Evolutionary conservation across 1,140 invertebrate genomes (phyloP).

Genomic region (Brachionus rotundiformis): DNA sequence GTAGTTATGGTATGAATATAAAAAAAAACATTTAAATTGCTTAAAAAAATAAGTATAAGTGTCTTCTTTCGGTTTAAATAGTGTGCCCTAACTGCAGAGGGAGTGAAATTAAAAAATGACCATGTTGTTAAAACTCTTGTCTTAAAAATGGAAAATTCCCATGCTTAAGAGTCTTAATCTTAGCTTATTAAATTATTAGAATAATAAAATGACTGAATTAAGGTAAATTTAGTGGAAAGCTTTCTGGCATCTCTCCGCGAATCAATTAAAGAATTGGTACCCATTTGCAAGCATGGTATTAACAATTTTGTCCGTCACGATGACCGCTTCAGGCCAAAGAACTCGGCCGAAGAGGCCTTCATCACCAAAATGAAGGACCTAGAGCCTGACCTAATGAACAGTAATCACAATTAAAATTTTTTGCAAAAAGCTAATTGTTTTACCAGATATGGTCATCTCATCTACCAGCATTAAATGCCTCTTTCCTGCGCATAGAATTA

Average conservation of each 20-base stretch:
- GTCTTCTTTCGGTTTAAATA: too few relatives aligned
- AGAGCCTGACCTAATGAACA: neutral
- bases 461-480: neutral
- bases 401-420: neutral
- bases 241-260: neutral
- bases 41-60: too few relatives aligned
- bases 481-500: neutral
- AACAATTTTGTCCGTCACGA: neutral
- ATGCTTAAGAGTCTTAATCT: neutral
- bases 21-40: too few relatives aligned
- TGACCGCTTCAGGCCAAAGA: neutral
- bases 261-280: neutral
- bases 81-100: too few relatives aligned
- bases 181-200: too few relatives aligned
- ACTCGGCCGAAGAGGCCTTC: neutral
- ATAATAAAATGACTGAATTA: too few relatives aligned
- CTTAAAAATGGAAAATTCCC: too few relatives aligned
- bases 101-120: neutral
- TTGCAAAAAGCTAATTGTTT: neutral
- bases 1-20: too few relatives aligned
- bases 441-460: conserved; percentile 16
- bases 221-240: neutral
- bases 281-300: neutral
- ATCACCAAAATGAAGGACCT: neutral
- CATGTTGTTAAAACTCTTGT: neutral